These are phyloP conservation scores for Archaeoteleia sp. DNA, from an alignment of 2,888 invertebrate genomes.

Conservation along the genomic window DNA sequence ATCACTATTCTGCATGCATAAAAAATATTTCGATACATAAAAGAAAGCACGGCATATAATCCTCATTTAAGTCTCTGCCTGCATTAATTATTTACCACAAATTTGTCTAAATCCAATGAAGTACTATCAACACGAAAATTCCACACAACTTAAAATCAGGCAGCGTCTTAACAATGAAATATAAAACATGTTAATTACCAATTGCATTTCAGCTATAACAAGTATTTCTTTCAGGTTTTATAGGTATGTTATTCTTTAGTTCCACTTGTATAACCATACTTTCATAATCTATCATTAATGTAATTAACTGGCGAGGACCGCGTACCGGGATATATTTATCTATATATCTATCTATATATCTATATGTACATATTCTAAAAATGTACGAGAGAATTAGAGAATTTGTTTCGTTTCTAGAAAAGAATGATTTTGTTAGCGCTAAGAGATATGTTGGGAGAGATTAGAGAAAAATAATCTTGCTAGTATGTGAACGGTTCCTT, in stretches of 20 bases:
- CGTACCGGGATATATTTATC: conserved; percentile 64
- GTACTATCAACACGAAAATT: no score
- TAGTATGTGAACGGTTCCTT: conserved; percentile 72
- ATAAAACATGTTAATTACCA: conserved; percentile 39
- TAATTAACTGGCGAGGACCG: conserved; percentile 66
- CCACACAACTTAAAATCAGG: no score
- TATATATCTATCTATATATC: conserved; percentile 61
- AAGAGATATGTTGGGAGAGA: conserved; percentile 63
- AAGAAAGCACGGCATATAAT: no score
- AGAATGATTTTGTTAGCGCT: conserved; percentile 60
- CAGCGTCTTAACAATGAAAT: conserved; percentile 40
- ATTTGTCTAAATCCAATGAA: no score
- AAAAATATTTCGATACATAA: no score
- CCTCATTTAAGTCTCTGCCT: no score
- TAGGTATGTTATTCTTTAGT: conserved; percentile 75
- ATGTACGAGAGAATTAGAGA: conserved; percentile 1
- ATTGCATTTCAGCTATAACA: conserved; percentile 65
- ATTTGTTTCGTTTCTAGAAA: conserved; percentile 42
- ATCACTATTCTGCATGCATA: no score
- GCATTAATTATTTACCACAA: no score
- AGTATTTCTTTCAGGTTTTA: conserved; percentile 71
- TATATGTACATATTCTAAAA: no score
- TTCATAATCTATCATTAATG: conserved; percentile 39
- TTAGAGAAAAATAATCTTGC: conserved; percentile 65
- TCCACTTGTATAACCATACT: conserved; percentile 65